Conservation (phyloP, 2,113 vertebrate species). For the Sterna hirundo region DNA sequence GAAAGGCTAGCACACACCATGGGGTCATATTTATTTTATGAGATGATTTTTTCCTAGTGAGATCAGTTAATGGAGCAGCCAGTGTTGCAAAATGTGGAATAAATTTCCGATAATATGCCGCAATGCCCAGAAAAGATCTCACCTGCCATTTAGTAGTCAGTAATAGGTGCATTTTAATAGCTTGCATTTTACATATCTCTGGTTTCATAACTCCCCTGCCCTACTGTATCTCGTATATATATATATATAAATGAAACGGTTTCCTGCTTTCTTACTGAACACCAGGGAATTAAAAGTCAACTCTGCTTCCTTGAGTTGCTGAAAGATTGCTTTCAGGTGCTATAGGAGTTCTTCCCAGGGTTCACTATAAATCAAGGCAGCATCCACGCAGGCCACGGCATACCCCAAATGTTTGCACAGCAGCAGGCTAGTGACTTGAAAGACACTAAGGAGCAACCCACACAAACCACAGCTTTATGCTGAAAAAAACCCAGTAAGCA, state of each 20-base stretch:
- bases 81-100: constrained; percentile 5
- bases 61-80: constrained; percentile 48
- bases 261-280: constrained; percentile 44
- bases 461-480: constrained; percentile 18
- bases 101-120: neutral
- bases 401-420: neutral
- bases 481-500: constrained; percentile 6
- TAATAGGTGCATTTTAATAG: constrained; percentile 22
- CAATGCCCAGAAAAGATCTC: constrained; percentile 36
- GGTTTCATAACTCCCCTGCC: constrained; percentile 44
- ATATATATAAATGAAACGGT: neutral
- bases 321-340: constrained; percentile 70
- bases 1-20: constrained; percentile 21
- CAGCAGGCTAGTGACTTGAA: constrained; percentile 7
- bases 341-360: constrained; percentile 24
- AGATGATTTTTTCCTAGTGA: constrained; percentile 65
- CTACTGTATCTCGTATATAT: neutral
- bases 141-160: constrained; percentile 21
- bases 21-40: constrained; percentile 59
- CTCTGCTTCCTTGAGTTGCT: constrained; percentile 27
- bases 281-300: constrained; percentile 36
- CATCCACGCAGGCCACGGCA: constrained; percentile 5
- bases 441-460: constrained; percentile 11
- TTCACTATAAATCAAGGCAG: constrained; percentile 31
- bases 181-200: neutral